Base-by-base conservation (phyloP, 2,888 invertebrate species). In the Campaea margaritaria region DNA sequence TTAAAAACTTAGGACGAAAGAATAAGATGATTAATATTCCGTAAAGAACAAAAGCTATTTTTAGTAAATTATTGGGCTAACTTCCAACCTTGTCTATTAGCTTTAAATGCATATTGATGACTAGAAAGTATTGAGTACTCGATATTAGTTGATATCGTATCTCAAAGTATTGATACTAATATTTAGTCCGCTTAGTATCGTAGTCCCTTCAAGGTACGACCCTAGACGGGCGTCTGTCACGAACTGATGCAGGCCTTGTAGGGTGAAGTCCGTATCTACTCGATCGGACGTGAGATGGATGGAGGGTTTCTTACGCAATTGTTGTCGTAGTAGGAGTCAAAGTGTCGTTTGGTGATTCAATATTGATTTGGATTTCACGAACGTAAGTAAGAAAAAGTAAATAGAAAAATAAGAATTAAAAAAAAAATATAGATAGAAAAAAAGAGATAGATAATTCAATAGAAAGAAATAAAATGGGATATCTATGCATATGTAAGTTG, bases 241-340 rank as follows among this genome's bases (percentile, higher is more conserved):
- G 58, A 16, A 14, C 16, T 43, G 48, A 53, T 46, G 49, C 49
- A 58, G 51, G 34, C 13, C 43, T 58, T 14, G 46, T 13, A 50
- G 51, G 36, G 36, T n/a, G 36, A 31, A 39, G 45, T 46, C 31
- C 57, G 46, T 51, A 51, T 58, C 57, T 58, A 58, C 41, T 58
- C 41, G 46, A 43, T 47, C 55, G 48, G 48, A 56, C 60, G 52
- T 52, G 56, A 56, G 43, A 52, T 28, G 55, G 56, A 48, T 41
- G 46, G 49, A 48, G 34, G 15, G 44, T 31, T 34, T 16, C 39
- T 31, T 42, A 27, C 34, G 34, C 16, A 46, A 46, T 46, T 46
- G 46, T 53, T 39, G 39, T 39, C 46, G 36, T 46, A 51, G 47
- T 48, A 42, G 34, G 45, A 47, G 46, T 39, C 15, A 11, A 38